phyloP scores from a whole-genome alignment of 1,140 invertebrate species.

The Drosophila teissieri region DNA sequence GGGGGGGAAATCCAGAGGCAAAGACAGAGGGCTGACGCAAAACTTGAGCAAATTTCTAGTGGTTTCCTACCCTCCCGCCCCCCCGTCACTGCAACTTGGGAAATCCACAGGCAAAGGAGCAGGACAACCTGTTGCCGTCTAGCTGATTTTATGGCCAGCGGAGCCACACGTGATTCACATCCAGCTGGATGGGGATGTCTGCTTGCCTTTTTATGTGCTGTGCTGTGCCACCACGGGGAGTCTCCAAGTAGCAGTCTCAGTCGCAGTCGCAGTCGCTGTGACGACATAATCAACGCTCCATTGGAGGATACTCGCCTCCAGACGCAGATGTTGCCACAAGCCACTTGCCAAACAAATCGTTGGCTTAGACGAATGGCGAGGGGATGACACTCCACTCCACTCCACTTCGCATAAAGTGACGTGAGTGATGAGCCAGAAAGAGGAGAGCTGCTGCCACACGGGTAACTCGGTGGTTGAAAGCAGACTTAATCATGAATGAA shows the following conservation, averaged over 20 bases:
- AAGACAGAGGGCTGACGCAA: conserved; percentile 24
- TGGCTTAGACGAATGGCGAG: conserved; percentile 27
- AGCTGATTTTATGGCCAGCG: conserved; percentile 38
- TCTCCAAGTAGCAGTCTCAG: not conserved
- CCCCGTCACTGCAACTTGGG: not conserved
- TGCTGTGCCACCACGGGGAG: conserved; percentile 27
- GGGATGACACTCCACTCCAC: not conserved
- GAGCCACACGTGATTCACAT: conserved; percentile 29
- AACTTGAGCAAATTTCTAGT: conserved; percentile 37
- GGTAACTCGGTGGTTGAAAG: not conserved
- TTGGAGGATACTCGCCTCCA: conserved; percentile 45
- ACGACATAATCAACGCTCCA: conserved; percentile 79
- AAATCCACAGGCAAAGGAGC: conserved; percentile 10
- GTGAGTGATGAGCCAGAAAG: conserved; percentile 29
- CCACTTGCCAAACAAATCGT: conserved; percentile 52
- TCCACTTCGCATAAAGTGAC: conserved; percentile 16
- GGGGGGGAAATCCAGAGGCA: not conserved
- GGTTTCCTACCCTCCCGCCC: not conserved
- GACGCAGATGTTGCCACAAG: conserved; percentile 43
- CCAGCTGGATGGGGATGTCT: conserved; percentile 39
- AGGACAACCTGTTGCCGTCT: conserved; percentile 31
- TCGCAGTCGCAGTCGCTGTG: conserved; percentile 30
- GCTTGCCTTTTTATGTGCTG: conserved; percentile 20
- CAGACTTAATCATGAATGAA: not conserved
- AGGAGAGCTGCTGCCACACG: conserved; percentile 1